Percentiles rank a stretch among this genome's conserved stretches.
Evolutionary conservation across 2,113 vertebrate species (phyloP).

Genomic region (Crotalus viridis): DNA sequence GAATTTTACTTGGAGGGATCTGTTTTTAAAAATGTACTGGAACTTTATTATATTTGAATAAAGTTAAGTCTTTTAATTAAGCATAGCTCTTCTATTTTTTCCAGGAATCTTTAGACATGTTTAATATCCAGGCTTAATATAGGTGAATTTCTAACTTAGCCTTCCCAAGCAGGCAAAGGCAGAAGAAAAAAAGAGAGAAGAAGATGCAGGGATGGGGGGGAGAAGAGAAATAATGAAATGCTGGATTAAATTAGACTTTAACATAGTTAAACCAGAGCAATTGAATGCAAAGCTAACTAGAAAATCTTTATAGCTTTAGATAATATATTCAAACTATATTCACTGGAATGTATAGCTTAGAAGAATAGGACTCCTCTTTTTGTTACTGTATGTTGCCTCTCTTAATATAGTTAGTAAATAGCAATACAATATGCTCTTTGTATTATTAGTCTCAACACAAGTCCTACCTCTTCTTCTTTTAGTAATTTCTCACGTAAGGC

Average conservation of each 20-base stretch:
- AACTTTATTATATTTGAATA: background rate
- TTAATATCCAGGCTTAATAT: background rate
- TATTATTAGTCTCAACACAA: background rate
- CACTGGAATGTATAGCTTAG: background rate
- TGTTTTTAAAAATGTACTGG: background rate
- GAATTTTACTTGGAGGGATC: background rate
- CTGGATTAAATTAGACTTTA: background rate
- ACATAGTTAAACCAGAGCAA: background rate
- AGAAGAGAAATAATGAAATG: background rate
- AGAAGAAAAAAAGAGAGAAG: background rate
- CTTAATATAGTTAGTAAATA: background rate
- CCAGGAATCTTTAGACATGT: background rate
- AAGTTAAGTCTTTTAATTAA: background rate
- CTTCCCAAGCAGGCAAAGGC: background rate
- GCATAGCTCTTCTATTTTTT: background rate
- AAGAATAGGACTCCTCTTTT: background rate
- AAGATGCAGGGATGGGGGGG: background rate
- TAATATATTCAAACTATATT: background rate
- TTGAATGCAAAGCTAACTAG: background rate
- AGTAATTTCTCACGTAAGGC: background rate
- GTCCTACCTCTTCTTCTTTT: constrained; percentile 25
- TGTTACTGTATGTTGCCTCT: background rate
- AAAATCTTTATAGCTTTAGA: background rate
- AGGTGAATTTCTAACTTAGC: background rate
- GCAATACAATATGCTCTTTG: background rate